Evolutionary conservation across 2,113 vertebrate genomes (phyloP), one percentile per base, ranked within the genome.

Genomic region (Tinamus guttatus): DNA sequence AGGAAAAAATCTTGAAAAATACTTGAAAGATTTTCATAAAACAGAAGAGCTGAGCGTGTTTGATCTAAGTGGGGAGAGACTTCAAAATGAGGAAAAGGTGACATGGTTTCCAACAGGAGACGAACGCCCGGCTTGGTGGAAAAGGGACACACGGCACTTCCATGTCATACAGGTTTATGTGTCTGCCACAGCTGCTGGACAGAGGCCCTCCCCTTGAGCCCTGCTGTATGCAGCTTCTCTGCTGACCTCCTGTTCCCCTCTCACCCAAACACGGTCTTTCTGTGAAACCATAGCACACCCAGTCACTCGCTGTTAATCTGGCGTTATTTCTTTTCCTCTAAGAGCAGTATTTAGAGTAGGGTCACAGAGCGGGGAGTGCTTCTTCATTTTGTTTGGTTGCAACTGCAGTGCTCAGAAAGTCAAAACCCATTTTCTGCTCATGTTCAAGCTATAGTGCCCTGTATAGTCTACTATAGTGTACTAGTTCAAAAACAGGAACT

Each of bases 331-430:
- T 30, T 15, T 30, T 54, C 52, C 27, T 56, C 14, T 56, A 56
- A 30, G 28, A 30, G 52, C 68, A n/a, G 14, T 18, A 20, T 36
- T 56, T 0, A 1, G 47, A 38, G 19, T 51, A 36, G 21, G 89
- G 17, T 28, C n/a, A 36, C 71, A 30, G 10, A 2, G 7, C 22
- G 7, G 16, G 20, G 13, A 8, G 18, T 28, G 20, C 17, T 3
- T 19, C 63, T 81, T 64, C 12, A 8, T 71, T 64, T 82, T 43
- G 36, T 0, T 0, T 0, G 0, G 4, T 32, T 0, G 1, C 51
- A 41, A 28, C 8, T 13, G 19, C 43, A 68, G 41, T 27, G 32
- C 77, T 73, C 47, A 13, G 25, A n/a, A 47, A 79, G 45, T 4
- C 15, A 51, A 41, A 65, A 43, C 18, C 3, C 3, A 28, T 78